A percentile compares a stretch with the other conserved stretches of the same genome.
These are phyloP conservation scores for Drosophila prolongata DNA, from an alignment of 2,888 invertebrate species.

Conservation along the genomic window DNA sequence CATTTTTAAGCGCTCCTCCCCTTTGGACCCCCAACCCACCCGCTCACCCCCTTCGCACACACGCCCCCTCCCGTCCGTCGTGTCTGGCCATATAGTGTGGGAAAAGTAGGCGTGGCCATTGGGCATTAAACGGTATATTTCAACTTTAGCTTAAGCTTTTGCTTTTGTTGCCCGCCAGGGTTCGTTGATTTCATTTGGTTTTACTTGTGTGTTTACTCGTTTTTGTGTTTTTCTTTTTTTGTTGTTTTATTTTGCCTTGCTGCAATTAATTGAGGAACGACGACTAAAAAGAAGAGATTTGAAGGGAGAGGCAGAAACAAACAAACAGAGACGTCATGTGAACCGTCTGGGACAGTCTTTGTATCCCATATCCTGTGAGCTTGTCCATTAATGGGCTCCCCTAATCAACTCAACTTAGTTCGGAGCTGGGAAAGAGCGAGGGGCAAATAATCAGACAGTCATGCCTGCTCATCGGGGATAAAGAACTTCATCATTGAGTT, in stretches of 20 bases:
- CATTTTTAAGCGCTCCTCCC: constrained; percentile 67
- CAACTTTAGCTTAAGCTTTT: constrained; percentile 69
- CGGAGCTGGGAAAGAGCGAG: neutral
- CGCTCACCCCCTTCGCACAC: constrained; percentile 5
- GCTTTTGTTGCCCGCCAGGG: constrained; percentile 44
- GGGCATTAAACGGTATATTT: constrained; percentile 75
- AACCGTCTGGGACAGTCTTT: constrained; percentile 54
- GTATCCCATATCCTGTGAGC: constrained; percentile 71
- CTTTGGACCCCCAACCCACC: constrained; percentile 17
- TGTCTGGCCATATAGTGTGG: constrained; percentile 58
- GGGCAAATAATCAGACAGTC: constrained; percentile 32
- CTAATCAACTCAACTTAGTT: constrained; percentile 54
- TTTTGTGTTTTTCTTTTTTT: constrained; percentile 23
- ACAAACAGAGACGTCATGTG: constrained; percentile 72
- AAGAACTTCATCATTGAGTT: constrained; percentile 68
- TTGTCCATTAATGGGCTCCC: constrained; percentile 71
- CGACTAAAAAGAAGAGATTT: constrained; percentile 50
- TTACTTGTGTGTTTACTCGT: constrained; percentile 53
- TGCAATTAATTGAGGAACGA: constrained; percentile 74
- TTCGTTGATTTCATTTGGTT: constrained; percentile 71
- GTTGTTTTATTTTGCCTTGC: constrained; percentile 44
- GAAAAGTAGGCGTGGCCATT: constrained; percentile 74
- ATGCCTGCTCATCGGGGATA: constrained; percentile 38
- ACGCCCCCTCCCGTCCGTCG: neutral
- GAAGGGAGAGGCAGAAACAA: constrained; percentile 21